phyloP scores from a whole-genome alignment of 2,113 vertebrate species.

The Dolichallabes microphthalmus region DNA sequence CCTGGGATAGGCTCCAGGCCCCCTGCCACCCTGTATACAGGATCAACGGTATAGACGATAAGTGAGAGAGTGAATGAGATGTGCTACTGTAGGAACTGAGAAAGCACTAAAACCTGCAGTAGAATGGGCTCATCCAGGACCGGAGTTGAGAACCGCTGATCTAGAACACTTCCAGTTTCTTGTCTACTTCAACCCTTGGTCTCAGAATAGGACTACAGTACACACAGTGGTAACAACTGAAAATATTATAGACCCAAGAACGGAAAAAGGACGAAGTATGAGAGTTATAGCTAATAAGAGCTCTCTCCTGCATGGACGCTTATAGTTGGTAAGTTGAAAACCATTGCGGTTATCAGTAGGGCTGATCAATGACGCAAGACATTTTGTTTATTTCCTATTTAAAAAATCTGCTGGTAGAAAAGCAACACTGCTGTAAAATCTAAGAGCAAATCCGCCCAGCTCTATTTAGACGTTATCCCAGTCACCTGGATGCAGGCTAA shows the following conservation, averaged over 20 bases:
- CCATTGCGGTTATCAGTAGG: background rate
- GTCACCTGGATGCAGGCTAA: background rate
- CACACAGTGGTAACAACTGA: background rate
- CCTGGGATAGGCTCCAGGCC: too few relatives aligned
- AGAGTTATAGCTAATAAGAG: background rate
- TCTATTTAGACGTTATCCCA: background rate
- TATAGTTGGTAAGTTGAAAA: constrained; percentile 7
- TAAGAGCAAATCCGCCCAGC: background rate
- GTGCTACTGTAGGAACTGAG: too few relatives aligned
- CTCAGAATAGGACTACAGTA: background rate
- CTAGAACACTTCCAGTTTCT: background rate
- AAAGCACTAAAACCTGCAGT: too few relatives aligned
- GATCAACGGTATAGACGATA: too few relatives aligned
- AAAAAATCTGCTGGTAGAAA: background rate
- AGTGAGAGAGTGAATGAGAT: too few relatives aligned
- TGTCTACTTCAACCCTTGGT: background rate
- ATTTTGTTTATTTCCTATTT: background rate
- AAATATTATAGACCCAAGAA: background rate
- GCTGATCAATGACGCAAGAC: background rate
- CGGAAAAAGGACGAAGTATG: background rate
- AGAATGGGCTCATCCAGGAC: too few relatives aligned
- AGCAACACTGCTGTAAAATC: background rate
- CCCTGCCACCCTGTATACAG: too few relatives aligned
- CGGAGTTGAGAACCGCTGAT: too few relatives aligned
- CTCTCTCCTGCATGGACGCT: constrained; percentile 7